Base-by-base conservation (phyloP, 2,113 vertebrate genomes). In the Lichenostomus cassidix region DNA sequence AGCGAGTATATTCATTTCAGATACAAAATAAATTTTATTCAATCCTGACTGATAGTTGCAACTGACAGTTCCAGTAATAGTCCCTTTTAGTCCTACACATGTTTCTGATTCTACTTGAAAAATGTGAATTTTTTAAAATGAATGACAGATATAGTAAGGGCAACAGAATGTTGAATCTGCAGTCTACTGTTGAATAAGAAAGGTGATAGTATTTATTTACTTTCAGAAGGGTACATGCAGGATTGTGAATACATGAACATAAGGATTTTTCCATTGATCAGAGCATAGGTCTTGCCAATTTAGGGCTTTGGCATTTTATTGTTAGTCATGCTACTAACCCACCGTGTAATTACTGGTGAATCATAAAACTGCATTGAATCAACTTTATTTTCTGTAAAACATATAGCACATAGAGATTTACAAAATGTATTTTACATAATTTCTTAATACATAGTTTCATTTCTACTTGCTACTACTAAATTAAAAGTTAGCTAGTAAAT, bases 1-100 rank as follows among this genome's bases (percentile, higher is more conserved):
- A 89, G 63, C 22, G 68, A 59, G 44, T 71, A 64, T 84, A 91
- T 94, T 91, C 12, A 60, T 94, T 95, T 83, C 46, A 91, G 49
- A 42, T 76, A 58, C 53, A 83, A 91, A 93, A 12, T 46, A 71
- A 86, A 60, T 68, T 84, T 63, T 78, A 47, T 71, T 78, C 37
- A 91, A 2, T 71, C 70, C n/a, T 69, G 14, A 20, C 37, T 62
- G n/a, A 46, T 87, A 42, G 14, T 87, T 82, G 16, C 31, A 82
- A 47, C 28, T 87, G 53, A 24, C 73, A 82, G 28, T 83, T 87
- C 15, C 1, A 3, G n/a, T 68, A 41, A 6, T 49, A 80, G 24
- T 50, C 16, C 37, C 33, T 56, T 87, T 49, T 46, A 42, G 44
- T 71, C 22, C 29, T 78, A 2, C 17, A 15, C 68, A n/a, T n/a